These are phyloP conservation scores for Theocolax elegans DNA, from an alignment of 1,140 invertebrate genomes.

Conservation along the genomic window DNA sequence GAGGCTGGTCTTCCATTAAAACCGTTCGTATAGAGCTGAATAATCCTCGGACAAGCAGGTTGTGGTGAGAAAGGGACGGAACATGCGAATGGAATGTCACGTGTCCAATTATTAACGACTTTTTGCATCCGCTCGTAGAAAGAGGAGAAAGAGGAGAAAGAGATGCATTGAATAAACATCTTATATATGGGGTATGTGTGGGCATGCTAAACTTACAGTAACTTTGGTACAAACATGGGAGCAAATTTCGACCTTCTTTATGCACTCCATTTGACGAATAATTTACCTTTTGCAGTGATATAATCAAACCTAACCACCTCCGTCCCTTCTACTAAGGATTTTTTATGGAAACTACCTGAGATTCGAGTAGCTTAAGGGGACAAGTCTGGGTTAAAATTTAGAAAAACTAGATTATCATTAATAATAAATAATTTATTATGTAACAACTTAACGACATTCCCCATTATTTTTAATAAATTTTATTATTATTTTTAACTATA, in stretches of 20 bases:
- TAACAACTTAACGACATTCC: no score
- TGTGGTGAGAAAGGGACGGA: not conserved
- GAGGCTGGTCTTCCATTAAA: not conserved
- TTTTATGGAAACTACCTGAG: no score
- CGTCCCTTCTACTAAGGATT: no score
- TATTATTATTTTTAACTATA: not conserved
- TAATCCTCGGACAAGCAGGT: not conserved
- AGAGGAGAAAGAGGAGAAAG: not conserved
- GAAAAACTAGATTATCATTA: no score
- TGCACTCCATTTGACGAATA: no score
- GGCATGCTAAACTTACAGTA: not conserved
- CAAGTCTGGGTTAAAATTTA: no score
- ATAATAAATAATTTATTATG: no score
- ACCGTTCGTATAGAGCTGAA: not conserved
- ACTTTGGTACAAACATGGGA: slow-evolving; percentile 3
- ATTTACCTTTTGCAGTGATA: no score
- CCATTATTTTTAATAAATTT: no score
- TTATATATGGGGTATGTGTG: not conserved
- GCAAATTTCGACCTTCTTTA: no score
- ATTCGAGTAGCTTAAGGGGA: no score
- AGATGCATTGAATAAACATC: not conserved
- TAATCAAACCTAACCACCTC: no score
- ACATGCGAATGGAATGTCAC: slow-evolving; percentile 27
- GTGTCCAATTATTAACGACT: slow-evolving; percentile 37
- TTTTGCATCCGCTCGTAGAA: not conserved